Evolutionary conservation across 2,797 vertebrate genomes (phyloP), one percentile per base, ranked within the genome.

Genomic region (Micrastur ruficollis): DNA sequence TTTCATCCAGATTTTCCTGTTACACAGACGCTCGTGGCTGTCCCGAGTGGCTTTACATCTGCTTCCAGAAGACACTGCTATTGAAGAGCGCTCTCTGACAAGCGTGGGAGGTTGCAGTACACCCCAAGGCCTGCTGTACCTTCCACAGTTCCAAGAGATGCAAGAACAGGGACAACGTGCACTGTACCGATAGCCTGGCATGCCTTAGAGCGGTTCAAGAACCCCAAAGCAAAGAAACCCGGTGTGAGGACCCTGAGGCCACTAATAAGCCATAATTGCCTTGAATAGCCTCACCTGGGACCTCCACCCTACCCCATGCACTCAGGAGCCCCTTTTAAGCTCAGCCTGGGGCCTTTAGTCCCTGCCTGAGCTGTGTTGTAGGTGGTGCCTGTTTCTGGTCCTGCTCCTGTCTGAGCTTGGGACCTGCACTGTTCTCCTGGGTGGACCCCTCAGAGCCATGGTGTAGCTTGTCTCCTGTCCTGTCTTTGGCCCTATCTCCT

Each of bases 81-180:
- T 36, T 63, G 46, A 56, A 66, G 52, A 66, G 63, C 6, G 1
- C 27, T 26, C 18, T 61, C 12, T 72, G 76, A 47, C 4, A 13
- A 32, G 14, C 0, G 0, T 44, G 14, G 14, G 18, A 31, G 11
- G 2, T 72, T 2, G 1, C 23, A 14, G 23, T 12, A 8, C 2
- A 3, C 11, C 22, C 27, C 29, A 66, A 10, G 19, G 7, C 9
- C 17, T 2, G 1, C 40, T 52, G 27, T 25, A 19, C 14, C 74
- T 73, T 32, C 27, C 42, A 25, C n/a, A 63, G 34, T 76, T 68
- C 34, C 19, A 53, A n/a, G 34, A 61, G 19, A 10, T 47, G 46
- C 12, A 61, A 36, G 32, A 74, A 9, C 17, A 71, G 38, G 29
- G n/a, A 40, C 29, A 29, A 3, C 2, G 15, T 56, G 29, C 0